Base-by-base conservation (phyloP, 2,113 vertebrate species). In the Dipodomys spectabilis region DNA sequence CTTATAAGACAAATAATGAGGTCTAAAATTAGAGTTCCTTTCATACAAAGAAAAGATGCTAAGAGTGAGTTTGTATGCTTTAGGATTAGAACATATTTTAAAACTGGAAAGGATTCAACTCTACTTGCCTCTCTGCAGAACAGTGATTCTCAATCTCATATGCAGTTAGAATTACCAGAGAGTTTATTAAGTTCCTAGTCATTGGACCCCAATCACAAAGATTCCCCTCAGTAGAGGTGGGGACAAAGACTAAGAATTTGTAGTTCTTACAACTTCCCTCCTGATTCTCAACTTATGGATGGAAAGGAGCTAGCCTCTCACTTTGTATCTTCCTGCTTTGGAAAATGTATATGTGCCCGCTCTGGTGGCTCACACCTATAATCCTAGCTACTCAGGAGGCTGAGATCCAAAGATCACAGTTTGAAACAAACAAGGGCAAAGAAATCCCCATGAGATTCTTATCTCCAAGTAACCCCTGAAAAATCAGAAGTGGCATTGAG, bases 181-280 rank as follows among this genome's bases (percentile, higher is more conserved):
- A 3, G 3, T 44, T 91, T 88, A 4, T 81, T 71, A 64, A 85
- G 35, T 19, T 9, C 25, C 22, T 13, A 0, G 39, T 72, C 13
- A 7, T n/a, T 71, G 69, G 80, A 10, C 11, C 16, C n/a, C 15
- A 69, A 7, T 7, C 19, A 1, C 19, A 82, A 44, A 82, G 28
- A 65, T 71, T 69, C 28, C 32, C 68, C 30, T 67, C 62, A 53
- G 22, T 68, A 6, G 5, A 19, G 39, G 20, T 68, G n/a, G 62
- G 9, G 7, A 9, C 53, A 3, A 53, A 30, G 25, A 2, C 57
- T 73, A 82, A 16, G 9, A 49, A 71, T 84, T 92, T 96, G 7
- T 35, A 71, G 80, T 92, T 96, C 77, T 79, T 16, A 73, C 28
- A 74, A 9, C n/a, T 86, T 65, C 62, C 67, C 62, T 53, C 7